These are phyloP conservation scores for Xanthorhoe designata DNA, from an alignment of 2,888 invertebrate genomes.

Conservation along the genomic window DNA sequence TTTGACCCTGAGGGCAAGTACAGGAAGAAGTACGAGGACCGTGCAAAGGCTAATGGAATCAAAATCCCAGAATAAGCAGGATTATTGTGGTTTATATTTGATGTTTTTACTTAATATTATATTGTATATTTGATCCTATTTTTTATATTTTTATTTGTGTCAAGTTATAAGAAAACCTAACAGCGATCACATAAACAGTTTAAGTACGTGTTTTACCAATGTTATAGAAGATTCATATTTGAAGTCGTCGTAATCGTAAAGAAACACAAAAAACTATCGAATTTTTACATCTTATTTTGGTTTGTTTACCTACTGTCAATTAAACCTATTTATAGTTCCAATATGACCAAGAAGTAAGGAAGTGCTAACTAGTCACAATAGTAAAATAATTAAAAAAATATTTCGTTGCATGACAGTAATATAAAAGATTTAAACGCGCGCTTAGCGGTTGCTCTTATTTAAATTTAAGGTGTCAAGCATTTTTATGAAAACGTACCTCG, in stretches of 20 bases:
- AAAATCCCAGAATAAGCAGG: slow-evolving; percentile 55
- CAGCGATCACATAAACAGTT: background rate
- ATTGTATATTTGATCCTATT: background rate
- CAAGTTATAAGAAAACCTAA: background rate
- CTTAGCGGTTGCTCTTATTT: slow-evolving; percentile 14
- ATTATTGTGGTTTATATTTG: background rate
- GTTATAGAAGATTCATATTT: too few relatives aligned
- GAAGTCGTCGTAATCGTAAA: too few relatives aligned
- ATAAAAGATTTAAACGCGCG: slow-evolving; percentile 42
- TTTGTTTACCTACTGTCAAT: too few relatives aligned
- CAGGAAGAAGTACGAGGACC: slow-evolving; percentile 87
- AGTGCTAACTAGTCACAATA: too few relatives aligned
- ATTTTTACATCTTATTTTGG: too few relatives aligned
- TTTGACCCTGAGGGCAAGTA: slow-evolving; percentile 89
- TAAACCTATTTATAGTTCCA: too few relatives aligned
- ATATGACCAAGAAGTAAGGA: too few relatives aligned
- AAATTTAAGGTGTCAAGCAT: slow-evolving; percentile 16
- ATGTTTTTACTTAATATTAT: background rate
- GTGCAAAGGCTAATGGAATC: slow-evolving; percentile 83
- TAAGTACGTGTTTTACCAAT: too few relatives aligned
- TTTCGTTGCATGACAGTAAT: background rate
- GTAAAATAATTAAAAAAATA: background rate
- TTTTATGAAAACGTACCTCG: too few relatives aligned
- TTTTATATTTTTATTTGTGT: background rate
- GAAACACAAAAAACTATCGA: background rate